A percentile compares a stretch with the other conserved stretches of the same genome.
phyloP scores from a whole-genome alignment of 2,113 vertebrate species.

The Thymallus thymallus region DNA sequence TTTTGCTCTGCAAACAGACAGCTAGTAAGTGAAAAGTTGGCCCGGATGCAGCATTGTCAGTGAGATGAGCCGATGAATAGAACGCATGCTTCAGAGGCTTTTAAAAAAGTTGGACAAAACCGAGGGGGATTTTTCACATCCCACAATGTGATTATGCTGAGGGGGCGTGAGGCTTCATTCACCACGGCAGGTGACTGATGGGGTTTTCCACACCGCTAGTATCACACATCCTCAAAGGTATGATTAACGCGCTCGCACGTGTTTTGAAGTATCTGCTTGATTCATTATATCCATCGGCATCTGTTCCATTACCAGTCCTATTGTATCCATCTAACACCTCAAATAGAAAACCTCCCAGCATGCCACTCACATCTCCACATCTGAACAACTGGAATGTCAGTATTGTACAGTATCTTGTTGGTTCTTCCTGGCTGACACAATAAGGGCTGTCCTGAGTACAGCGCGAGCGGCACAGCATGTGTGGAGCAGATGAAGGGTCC shows the following conservation, averaged over 20 bases:
- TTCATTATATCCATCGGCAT: constrained; percentile 43
- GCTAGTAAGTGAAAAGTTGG: constrained; percentile 13
- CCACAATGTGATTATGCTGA: constrained; percentile 21
- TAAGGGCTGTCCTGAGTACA: constrained; percentile 24
- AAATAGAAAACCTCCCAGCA: background rate
- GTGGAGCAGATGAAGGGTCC: constrained; percentile 8
- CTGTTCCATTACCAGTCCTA: constrained; percentile 7
- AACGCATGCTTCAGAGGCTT: constrained; percentile 25
- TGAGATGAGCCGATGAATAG: constrained; percentile 43
- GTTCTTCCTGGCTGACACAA: constrained; percentile 29
- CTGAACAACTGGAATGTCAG: constrained; percentile 11
- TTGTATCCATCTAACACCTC: background rate
- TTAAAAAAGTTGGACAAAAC: constrained; percentile 15
- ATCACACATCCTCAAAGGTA: constrained; percentile 42
- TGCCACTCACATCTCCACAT: background rate
- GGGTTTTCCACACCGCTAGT: constrained; percentile 37
- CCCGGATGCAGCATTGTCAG: constrained; percentile 21
- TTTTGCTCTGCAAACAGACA: background rate
- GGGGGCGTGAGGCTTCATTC: background rate
- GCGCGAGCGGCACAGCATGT: constrained; percentile 24
- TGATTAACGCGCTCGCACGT: constrained; percentile 11
- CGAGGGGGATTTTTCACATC: constrained; percentile 9
- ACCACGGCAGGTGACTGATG: constrained; percentile 56
- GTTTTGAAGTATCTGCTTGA: constrained; percentile 44
- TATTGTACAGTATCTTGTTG: constrained; percentile 26